Conservation (phyloP, 2,888 invertebrate species). For the Polyommatus icarus region DNA sequence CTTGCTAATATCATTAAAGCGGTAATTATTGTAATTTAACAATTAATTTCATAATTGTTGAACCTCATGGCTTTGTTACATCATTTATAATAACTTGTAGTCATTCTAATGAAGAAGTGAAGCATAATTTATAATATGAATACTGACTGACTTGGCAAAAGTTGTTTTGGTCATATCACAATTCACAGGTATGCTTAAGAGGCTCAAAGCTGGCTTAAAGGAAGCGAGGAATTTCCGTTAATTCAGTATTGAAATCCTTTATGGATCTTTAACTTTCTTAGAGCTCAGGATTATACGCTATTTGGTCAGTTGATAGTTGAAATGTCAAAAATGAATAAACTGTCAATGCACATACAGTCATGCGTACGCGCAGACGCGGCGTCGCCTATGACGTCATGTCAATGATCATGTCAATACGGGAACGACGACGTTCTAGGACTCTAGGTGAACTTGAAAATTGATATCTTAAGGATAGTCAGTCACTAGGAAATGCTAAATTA, state of each 20-base stretch:
- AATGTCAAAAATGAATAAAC: too few relatives aligned
- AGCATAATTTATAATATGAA: neutral
- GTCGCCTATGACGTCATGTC: neutral
- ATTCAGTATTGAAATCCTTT: too few relatives aligned
- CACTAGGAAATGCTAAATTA: neutral
- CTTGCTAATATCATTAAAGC: neutral
- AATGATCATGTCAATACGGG: neutral
- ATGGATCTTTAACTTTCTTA: too few relatives aligned
- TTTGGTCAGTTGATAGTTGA: too few relatives aligned
- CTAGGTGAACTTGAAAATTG: slow-evolving; percentile 1
- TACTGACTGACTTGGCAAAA: too few relatives aligned
- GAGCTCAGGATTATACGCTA: too few relatives aligned
- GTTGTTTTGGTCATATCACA: too few relatives aligned
- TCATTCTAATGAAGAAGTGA: slow-evolving; percentile 2
- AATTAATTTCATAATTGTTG: slow-evolving; percentile 1
- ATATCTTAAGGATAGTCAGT: neutral
- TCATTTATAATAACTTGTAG: neutral
- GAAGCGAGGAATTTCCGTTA: too few relatives aligned
- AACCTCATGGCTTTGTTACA: slow-evolving; percentile 21
- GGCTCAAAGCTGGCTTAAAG: too few relatives aligned
- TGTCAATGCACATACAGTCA: too few relatives aligned
- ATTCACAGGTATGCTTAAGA: too few relatives aligned
- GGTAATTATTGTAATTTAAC: slow-evolving; percentile 10
- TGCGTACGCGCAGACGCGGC: neutral
- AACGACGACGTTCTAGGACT: too few relatives aligned